Evolutionary conservation across 92 coral and sea anemone species (phyloP).

Genomic region (Phenganax subtilis): DNA sequence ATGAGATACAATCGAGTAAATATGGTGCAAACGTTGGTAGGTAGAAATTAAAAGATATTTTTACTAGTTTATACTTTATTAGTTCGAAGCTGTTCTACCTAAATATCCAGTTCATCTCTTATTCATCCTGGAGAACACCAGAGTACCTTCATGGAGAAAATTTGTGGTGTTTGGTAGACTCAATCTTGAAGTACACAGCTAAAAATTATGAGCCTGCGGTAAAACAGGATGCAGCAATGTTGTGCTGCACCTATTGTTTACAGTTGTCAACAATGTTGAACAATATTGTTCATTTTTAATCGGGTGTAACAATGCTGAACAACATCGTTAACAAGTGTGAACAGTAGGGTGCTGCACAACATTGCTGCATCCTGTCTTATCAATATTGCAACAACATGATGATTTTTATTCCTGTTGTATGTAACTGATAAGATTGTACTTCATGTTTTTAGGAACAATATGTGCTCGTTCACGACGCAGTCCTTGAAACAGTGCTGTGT

Average conservation of each 20-base stretch:
- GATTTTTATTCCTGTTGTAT: not conserved
- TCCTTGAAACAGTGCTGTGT: constrained; percentile 77
- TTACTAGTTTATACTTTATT: not conserved
- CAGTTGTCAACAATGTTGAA: too few species aligned
- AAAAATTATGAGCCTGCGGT: too few species aligned
- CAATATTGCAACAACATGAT: not conserved
- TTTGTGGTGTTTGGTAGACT: not conserved
- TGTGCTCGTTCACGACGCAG: constrained; percentile 85
- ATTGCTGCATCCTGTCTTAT: not conserved
- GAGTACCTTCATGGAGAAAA: not conserved
- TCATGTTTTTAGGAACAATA: constrained; percentile 63
- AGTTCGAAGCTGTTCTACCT: too few species aligned
- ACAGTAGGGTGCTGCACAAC: too few species aligned
- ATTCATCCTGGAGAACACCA: not conserved
- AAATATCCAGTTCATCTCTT: not conserved
- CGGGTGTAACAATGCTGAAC: too few species aligned
- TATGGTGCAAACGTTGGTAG: constrained; percentile 94
- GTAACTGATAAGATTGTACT: too few species aligned
- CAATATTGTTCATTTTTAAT: too few species aligned
- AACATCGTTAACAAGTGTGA: too few species aligned
- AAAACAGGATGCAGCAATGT: too few species aligned
- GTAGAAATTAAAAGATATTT: not conserved
- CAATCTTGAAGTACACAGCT: too few species aligned
- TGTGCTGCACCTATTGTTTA: too few species aligned
- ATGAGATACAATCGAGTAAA: constrained; percentile 78